phyloP scores from a whole-genome alignment of 2,113 vertebrate genomes.

The Regulus satrapa region DNA sequence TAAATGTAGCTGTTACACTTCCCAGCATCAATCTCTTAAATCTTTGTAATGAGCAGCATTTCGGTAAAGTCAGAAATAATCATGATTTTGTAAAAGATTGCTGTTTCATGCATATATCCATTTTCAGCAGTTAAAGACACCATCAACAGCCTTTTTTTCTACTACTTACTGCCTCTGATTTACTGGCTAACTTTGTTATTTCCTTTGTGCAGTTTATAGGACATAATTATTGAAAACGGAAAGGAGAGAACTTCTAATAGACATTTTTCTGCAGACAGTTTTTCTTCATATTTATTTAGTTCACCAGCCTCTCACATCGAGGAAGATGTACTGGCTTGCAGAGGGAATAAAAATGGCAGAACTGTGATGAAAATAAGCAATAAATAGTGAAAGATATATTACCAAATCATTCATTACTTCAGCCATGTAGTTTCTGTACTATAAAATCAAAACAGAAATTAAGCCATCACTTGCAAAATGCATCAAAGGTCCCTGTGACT shows the following conservation, averaged over 20 bases:
- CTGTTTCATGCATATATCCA: not conserved
- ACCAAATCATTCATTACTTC: constrained; percentile 23
- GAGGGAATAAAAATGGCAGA: constrained; percentile 35
- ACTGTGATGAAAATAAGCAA: constrained; percentile 21
- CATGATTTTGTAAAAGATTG: not conserved
- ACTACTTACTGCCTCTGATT: constrained; percentile 17
- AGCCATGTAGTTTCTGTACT: not conserved
- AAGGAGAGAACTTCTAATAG: not conserved
- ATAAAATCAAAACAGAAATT: constrained; percentile 51
- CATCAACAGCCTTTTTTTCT: constrained; percentile 8
- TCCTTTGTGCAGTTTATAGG: constrained; percentile 8
- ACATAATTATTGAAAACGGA: constrained; percentile 19
- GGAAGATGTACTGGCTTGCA: constrained; percentile 23
- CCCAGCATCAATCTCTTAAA: constrained; percentile 24
- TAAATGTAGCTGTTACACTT: not conserved
- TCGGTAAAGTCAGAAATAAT: constrained; percentile 17
- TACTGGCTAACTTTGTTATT: constrained; percentile 42
- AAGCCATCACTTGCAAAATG: constrained; percentile 11
- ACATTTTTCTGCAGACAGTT: constrained; percentile 12
- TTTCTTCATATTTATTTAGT: constrained; percentile 29
- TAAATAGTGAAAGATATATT: constrained; percentile 25
- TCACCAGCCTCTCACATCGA: not conserved
- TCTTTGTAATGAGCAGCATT: constrained; percentile 30
- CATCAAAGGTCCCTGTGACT: constrained; percentile 1
- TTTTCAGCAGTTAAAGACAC: constrained; percentile 7